Evolutionary conservation across 53 echinoderm and acorn worm genomes (phyloP).

Genomic region (Echinometra lucunter): DNA sequence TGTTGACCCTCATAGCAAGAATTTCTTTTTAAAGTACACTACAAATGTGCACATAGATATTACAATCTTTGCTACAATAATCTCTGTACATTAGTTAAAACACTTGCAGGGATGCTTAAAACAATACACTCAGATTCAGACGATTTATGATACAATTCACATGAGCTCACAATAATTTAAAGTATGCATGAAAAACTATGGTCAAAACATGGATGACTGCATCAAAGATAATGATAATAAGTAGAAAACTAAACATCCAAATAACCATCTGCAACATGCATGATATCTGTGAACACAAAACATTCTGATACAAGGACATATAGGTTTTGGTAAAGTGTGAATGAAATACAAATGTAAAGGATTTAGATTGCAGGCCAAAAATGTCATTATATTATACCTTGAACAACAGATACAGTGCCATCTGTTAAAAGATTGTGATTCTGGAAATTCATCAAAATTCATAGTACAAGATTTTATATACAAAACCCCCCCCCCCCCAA

Average conservation of each 20-base stretch:
- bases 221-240: background rate
- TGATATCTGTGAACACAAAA: too few relatives aligned
- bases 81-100: background rate
- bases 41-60: constrained; percentile 4
- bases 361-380: too few relatives aligned
- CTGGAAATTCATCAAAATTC: too few relatives aligned
- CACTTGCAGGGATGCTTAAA: background rate
- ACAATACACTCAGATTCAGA: too few relatives aligned
- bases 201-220: background rate
- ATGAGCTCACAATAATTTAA: background rate
- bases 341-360: background rate
- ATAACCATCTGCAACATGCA: too few relatives aligned
- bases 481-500: too few relatives aligned
- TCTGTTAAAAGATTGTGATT: too few relatives aligned
- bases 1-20: constrained; percentile 21
- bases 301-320: too few relatives aligned
- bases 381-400: too few relatives aligned
- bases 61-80: background rate
- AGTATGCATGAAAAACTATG: background rate
- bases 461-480: too few relatives aligned
- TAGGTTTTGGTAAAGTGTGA: background rate
- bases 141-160: background rate
- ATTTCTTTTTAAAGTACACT: background rate
- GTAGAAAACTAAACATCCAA: too few relatives aligned
- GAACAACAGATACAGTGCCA: too few relatives aligned